These are phyloP conservation scores for Oxygymnocypris stewartii DNA, from an alignment of 2,113 vertebrate species.

Conservation along the genomic window DNA sequence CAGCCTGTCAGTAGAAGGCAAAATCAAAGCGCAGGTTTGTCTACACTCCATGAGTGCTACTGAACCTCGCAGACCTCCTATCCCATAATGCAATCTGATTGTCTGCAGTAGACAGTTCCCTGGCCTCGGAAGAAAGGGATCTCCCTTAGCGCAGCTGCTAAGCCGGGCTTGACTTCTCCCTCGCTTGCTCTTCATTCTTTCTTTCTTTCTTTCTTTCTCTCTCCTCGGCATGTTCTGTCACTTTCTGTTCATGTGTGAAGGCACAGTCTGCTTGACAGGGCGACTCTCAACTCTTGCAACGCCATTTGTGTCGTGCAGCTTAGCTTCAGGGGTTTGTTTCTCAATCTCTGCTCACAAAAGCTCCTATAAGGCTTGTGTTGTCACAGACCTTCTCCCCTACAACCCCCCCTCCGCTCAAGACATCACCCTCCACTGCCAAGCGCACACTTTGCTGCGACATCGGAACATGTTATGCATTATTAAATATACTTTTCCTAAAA, in stretches of 20 bases:
- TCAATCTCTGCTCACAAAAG: constrained; percentile 45
- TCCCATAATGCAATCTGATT: constrained; percentile 51
- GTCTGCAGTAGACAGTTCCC: constrained; percentile 58
- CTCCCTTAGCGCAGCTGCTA: constrained; percentile 52
- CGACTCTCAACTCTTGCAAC: constrained; percentile 55
- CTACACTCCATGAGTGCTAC: constrained; percentile 10
- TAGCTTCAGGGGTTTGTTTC: constrained; percentile 60
- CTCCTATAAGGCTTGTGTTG: constrained; percentile 44
- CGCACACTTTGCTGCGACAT: constrained; percentile 65
- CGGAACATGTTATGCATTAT: constrained; percentile 75
- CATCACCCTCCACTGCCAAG: constrained; percentile 57
- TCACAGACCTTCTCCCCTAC: constrained; percentile 8
- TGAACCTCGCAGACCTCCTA: constrained; percentile 47
- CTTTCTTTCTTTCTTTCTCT: constrained; percentile 8
- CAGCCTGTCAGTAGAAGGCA: neutral
- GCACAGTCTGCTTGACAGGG: constrained; percentile 67
- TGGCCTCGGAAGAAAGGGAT: constrained; percentile 57
- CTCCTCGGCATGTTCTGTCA: constrained; percentile 53
- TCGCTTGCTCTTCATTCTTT: constrained; percentile 17
- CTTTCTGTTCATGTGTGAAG: constrained; percentile 53
- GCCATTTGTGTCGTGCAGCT: constrained; percentile 62
- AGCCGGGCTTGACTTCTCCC: constrained; percentile 46
- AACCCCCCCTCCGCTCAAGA: constrained; percentile 2
- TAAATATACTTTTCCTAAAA: constrained; percentile 80
- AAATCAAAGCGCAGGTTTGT: constrained; percentile 53